These are phyloP conservation scores for Brevimyrus niger DNA, from an alignment of 2,113 vertebrate species.

Conservation along the genomic window DNA sequence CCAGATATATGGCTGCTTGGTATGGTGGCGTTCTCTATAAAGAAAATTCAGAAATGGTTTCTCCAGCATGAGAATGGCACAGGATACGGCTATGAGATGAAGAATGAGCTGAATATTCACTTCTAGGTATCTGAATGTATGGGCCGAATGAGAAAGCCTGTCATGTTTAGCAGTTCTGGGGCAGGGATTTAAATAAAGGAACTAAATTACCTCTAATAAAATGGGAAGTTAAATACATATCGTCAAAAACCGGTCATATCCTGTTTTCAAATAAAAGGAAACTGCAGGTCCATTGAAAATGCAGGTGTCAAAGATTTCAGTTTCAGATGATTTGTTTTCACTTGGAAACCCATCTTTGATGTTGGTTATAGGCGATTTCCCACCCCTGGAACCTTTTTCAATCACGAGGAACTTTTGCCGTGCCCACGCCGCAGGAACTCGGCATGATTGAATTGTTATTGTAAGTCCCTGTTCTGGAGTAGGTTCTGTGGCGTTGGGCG, in stretches of 20 bases:
- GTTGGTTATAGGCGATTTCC: neutral
- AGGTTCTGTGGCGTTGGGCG: neutral
- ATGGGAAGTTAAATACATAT: neutral
- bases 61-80: neutral
- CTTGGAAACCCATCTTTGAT: neutral
- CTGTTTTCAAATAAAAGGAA: neutral
- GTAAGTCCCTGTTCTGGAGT: neutral
- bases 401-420: neutral
- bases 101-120: neutral
- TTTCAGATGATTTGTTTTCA: neutral
- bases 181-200: neutral
- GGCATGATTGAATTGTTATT: neutral
- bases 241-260: neutral
- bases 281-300: neutral
- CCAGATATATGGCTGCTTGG: neutral
- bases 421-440: neutral
- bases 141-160: neutral
- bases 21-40: neutral
- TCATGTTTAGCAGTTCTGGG: neutral
- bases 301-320: neutral
- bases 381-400: neutral
- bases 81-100: neutral
- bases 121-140: neutral
- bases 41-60: neutral
- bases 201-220: neutral